Percentiles rank a stretch among this genome's conserved stretches.
These are phyloP conservation scores for Ophonus ardosiacus DNA, from an alignment of 2,888 invertebrate genomes.

Conservation along the genomic window DNA sequence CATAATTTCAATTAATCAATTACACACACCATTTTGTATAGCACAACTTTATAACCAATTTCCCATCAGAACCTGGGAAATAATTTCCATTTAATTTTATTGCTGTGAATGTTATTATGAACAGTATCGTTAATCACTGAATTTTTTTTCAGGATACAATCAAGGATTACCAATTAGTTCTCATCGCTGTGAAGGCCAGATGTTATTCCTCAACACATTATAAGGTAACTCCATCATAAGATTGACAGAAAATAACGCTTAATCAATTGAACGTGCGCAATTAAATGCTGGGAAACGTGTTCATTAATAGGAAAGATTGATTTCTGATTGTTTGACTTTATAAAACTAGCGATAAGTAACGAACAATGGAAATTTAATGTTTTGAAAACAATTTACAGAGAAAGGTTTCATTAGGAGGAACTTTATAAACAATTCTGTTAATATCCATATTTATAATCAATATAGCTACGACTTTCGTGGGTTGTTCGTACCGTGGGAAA, in stretches of 20 bases:
- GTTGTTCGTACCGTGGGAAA: neutral
- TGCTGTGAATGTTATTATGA: neutral
- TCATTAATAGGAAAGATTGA: constrained; percentile 2
- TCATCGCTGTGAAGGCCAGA: neutral
- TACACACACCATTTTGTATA: neutral
- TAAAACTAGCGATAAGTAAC: constrained; percentile 1
- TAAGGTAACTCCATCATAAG: constrained; percentile 17
- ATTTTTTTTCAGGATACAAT: constrained; percentile 24
- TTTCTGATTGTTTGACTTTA: constrained; percentile 29
- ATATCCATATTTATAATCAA: constrained; percentile 21
- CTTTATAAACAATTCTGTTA: constrained; percentile 11
- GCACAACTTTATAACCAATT: neutral
- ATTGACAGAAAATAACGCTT: neutral
- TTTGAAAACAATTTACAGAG: constrained; percentile 19
- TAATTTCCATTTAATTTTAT: neutral
- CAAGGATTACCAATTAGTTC: constrained; percentile 42
- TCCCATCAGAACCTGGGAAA: neutral
- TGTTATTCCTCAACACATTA: constrained; percentile 14
- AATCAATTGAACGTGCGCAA: neutral
- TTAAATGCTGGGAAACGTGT: neutral
- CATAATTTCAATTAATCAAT: neutral
- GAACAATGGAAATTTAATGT: neutral
- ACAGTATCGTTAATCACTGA: neutral
- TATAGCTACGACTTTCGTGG: neutral
- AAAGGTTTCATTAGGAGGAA: constrained; percentile 2